Evolutionary conservation across 2,113 vertebrate species (phyloP).

Genomic region (Corvus cornix): DNA sequence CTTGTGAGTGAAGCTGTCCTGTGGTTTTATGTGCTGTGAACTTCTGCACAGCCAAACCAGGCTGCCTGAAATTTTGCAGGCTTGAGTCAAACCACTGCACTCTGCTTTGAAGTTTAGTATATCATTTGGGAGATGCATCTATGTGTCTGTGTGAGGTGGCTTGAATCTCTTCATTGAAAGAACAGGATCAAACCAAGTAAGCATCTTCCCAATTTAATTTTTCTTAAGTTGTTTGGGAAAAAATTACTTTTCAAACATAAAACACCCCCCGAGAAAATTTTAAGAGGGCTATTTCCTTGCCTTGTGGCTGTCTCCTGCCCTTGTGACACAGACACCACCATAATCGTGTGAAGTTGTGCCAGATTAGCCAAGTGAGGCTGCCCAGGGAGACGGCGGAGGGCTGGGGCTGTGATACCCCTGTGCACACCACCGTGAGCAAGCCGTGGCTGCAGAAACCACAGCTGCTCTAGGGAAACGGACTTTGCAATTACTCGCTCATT

Average conservation of each 20-base stretch:
- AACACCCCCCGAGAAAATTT: not conserved
- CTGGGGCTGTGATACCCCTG: not conserved
- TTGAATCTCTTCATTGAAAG: not conserved
- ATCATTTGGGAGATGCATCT: not conserved
- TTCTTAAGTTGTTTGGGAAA: not conserved
- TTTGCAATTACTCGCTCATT: not conserved
- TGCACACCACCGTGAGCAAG: rapidly evolving
- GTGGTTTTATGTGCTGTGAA: not conserved
- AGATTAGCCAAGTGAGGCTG: not conserved
- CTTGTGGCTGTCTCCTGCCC: not conserved
- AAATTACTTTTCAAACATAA: not conserved
- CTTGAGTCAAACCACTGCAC: not conserved
- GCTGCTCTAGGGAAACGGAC: not conserved
- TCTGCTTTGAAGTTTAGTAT: not conserved
- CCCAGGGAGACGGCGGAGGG: rapidly evolving
- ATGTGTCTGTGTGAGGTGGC: not conserved
- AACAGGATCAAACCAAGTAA: not conserved
- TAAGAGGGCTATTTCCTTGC: not conserved
- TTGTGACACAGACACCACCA: not conserved
- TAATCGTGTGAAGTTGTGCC: not conserved
- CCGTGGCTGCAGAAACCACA: not conserved
- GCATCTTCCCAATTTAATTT: not conserved
- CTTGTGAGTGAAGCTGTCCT: not conserved
- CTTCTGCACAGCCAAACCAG: not conserved
- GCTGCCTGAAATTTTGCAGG: not conserved